Evolutionary conservation across 2,113 vertebrate species (phyloP), one percentile per base, ranked within the genome.

Genomic region (Entosphenus tridentatus): DNA sequence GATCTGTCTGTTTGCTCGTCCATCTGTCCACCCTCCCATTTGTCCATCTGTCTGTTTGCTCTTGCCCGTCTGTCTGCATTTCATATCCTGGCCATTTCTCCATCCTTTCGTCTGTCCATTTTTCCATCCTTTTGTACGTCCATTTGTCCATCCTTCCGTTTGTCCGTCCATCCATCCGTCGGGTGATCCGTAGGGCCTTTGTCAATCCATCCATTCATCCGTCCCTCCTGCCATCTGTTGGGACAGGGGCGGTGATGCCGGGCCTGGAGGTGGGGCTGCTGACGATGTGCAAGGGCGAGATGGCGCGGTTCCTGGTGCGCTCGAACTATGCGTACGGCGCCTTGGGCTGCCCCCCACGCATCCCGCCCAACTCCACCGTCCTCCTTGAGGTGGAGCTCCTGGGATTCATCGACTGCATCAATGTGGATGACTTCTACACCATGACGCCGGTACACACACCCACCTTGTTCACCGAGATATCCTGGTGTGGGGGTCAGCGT

Each of bases 281-380:
- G 73, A 88, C 83, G 0, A 96, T 98, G 93, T 79, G 74, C 76
- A 86, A 77, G 71, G 89, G 88, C 12, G 92, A 98, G 75, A 74
- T 81, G 70, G 82, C 88, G 0, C 78, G 83, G 1, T 88, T 96
- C 68, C 71, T 92, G n/a, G 78, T 91, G 70, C 65, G 70, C 1
- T 89, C 89, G 0, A 9, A 56, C 2, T 98, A 96, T 0, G 89
- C 93, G 1, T 98, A 84, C 0, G 90, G 93, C 13, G 70, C 16
- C 0, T 69, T 79, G 75, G 92, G 93, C 62, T 96, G 89, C 17
- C 86, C 83, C 3, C 90, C 93, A 0, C 56, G 82, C 8, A 86
- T 96, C 2, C 92, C 93, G 0, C 77, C 82, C 0, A 70, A 78
- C 1, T 76, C 86, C n/a, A 82, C 74, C 0, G 78, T 95, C 57